Evolutionary conservation across 2,888 invertebrate genomes (phyloP), one percentile per base, ranked within the genome.

Genomic region (Noctua pronuba): DNA sequence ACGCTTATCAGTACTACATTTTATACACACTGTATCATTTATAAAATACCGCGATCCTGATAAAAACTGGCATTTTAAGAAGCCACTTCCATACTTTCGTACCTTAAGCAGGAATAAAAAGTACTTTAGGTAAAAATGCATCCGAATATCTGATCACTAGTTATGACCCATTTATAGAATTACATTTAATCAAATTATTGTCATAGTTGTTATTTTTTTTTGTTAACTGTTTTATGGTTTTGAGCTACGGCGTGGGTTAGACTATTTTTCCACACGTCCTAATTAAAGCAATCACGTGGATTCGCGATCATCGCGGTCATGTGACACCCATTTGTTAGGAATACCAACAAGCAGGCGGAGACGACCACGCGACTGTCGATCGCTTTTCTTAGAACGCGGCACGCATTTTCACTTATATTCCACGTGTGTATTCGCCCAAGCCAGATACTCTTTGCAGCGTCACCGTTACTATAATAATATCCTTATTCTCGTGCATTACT

Each of bases 401-500:
- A 35, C 38, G 8, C 18, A 67, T 49, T 71, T 77, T 49, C 16
- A 62, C 18, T 18, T 18, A 65, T 18, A 60, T 65, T 41, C 64
- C 13, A 18, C 41, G 10, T 41, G 0, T 24, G 1, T 77, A 77
- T 52, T 52, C n/a, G 10, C 11, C 18, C 38, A 65, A 83, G 24
- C 10, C 6, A 44, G 5, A 35, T 44, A 44, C 31, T 64, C 5
- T 46, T 58, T 24, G 46, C 44, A 73, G 46, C 64, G 44, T 75
- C 58, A 70, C 46, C 28, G 64, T 72, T 55, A 67, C 70, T 77
- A 10, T 41, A 65, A 65, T 65, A 65, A 41, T 41, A 70, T 49
- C 49, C 44, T 75, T 79, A 82, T 79, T 71, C 73, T 74, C 72
- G 52, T 70, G 64, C 79, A 88, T 87, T 88, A 87, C 79, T 79